phyloP scores from a whole-genome alignment of 2,113 vertebrate species.

The Menura novaehollandiae region DNA sequence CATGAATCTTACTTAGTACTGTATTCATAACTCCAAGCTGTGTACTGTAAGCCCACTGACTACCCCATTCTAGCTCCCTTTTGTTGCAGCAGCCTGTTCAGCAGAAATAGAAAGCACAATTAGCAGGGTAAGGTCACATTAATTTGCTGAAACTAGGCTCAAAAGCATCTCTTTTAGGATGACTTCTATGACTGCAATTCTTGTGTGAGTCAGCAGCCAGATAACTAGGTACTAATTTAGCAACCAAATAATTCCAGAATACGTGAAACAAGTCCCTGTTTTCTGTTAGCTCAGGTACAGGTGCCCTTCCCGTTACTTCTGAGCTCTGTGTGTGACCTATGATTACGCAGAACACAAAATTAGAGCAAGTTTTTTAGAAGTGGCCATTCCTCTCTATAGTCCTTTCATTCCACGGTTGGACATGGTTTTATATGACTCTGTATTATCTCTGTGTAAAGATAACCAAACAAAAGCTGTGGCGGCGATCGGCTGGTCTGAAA shows the following conservation, averaged over 20 bases:
- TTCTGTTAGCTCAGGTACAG: neutral
- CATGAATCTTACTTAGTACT: neutral
- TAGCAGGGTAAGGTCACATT: neutral
- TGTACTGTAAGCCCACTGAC: neutral
- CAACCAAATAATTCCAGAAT: neutral
- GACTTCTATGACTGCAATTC: neutral
- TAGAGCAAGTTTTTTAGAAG: neutral
- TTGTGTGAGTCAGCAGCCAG: neutral
- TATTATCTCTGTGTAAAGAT: neutral
- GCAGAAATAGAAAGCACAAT: neutral
- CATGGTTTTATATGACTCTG: neutral
- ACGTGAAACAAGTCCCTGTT: neutral
- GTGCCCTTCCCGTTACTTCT: neutral
- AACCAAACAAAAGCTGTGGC: neutral
- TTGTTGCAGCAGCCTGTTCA: neutral
- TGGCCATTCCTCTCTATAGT: neutral
- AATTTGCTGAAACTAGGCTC: neutral
- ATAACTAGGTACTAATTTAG: neutral
- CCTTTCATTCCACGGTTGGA: neutral
- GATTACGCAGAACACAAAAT: neutral
- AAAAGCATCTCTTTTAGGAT: neutral
- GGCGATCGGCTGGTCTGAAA: too few species aligned
- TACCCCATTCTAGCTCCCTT: neutral
- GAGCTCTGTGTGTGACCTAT: neutral
- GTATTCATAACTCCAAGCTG: neutral